phyloP scores from a whole-genome alignment of 2,888 invertebrate species.

The Trachelus iudaicus region DNA sequence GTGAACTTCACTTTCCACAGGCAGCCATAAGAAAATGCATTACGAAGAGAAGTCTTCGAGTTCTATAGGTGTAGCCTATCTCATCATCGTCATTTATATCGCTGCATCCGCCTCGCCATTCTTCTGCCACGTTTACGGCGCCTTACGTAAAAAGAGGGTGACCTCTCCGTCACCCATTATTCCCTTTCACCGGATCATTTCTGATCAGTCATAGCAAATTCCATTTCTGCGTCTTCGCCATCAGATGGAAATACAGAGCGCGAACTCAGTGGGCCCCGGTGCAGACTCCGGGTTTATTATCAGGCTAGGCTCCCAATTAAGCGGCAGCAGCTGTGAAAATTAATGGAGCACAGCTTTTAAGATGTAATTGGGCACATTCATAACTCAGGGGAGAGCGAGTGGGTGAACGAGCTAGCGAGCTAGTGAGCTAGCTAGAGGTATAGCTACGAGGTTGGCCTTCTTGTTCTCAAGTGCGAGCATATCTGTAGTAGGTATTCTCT shows the following conservation, averaged over 20 bases:
- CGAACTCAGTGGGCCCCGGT: constrained; percentile 56
- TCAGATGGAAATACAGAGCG: constrained; percentile 34
- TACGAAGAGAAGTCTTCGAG: neutral
- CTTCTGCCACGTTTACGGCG: neutral
- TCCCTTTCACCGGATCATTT: neutral
- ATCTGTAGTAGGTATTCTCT: constrained; percentile 5
- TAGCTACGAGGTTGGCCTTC: constrained; percentile 13
- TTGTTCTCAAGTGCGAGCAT: neutral
- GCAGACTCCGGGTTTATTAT: constrained; percentile 68
- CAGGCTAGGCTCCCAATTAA: constrained; percentile 72
- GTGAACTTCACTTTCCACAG: neutral
- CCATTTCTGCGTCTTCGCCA: constrained; percentile 9
- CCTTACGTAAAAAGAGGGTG: neutral
- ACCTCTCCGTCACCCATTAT: neutral
- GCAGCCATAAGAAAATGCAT: neutral
- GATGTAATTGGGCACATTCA: constrained; percentile 75
- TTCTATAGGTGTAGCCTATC: neutral
- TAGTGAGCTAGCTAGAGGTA: constrained; percentile 15
- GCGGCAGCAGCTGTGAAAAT: constrained; percentile 74
- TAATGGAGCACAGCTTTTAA: constrained; percentile 74
- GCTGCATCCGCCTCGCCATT: neutral
- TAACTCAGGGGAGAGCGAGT: constrained; percentile 65
- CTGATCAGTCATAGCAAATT: neutral
- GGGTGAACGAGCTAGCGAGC: constrained; percentile 23
- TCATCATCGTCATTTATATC: neutral